These are phyloP conservation scores for Tapirus indicus DNA, from an alignment of 2,797 vertebrate genomes.

Conservation along the genomic window DNA sequence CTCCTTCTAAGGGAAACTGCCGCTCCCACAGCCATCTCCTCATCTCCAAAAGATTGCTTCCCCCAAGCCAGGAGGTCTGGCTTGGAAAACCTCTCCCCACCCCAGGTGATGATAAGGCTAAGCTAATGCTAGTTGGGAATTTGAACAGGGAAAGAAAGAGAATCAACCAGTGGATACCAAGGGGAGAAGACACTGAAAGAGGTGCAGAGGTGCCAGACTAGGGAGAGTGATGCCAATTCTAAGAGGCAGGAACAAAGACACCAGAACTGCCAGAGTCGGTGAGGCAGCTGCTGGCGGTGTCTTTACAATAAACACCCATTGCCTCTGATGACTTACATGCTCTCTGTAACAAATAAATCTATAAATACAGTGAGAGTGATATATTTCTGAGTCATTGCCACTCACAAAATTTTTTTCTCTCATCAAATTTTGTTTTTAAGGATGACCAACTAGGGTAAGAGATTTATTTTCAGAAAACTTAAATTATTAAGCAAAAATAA, in stretches of 20 bases:
- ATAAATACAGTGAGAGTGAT: not conserved
- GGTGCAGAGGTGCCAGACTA: not conserved
- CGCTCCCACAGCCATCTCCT: not conserved
- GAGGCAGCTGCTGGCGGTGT: not conserved
- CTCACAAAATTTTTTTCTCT: not conserved
- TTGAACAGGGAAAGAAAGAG: not conserved
- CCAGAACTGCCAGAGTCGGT: not conserved
- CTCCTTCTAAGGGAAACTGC: not conserved
- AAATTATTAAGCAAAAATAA: conserved; percentile 32
- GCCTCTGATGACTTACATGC: not conserved
- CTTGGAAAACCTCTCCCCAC: not conserved
- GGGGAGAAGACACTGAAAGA: not conserved
- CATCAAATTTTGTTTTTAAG: conserved; percentile 52
- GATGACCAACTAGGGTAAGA: conserved; percentile 1
- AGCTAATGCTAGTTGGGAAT: not conserved
- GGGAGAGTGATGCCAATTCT: not conserved
- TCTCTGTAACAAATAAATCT: not conserved
- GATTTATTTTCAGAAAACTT: conserved; percentile 49
- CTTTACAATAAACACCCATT: not conserved
- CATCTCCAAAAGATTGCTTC: not conserved
- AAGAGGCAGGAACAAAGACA: not conserved
- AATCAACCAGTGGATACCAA: not conserved
- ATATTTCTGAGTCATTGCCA: not conserved
- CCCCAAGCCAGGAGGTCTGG: not conserved
- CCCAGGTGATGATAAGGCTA: not conserved